Evolutionary conservation across 2,888 invertebrate species (phyloP), one percentile per base, ranked within the genome.

Genomic region (Sminthurinus aureus): DNA sequence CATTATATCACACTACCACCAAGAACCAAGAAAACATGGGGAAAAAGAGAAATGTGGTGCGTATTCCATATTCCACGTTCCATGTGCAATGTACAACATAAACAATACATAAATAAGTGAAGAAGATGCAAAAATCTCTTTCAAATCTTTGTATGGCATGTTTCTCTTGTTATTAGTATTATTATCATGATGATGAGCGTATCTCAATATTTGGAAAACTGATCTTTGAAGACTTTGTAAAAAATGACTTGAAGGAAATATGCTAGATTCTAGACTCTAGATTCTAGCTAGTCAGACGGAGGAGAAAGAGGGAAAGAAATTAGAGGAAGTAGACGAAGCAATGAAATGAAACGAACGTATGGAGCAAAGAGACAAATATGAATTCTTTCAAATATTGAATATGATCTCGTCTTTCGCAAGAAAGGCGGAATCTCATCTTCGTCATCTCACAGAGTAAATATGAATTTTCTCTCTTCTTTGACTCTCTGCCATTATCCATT

Each of bases 371-470:
- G 83, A 83, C 83, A 78, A 83, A 78, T 83, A 83, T 83, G 83
- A 83, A 78, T 83, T 83, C 83, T 78, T 83, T 78, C 78, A 83
- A 78, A 83, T 83, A 78, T 78, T 83, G 58, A 78, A 78, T 77
- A 82, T 67, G 76, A 77, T 76, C 82, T 82, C 82, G 50, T 82
- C 78, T 83, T 82, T 83, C 78, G 71, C 83, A 78, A 83, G 24
- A 79, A 83, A 38, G 83, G 78, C 78, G 78, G 83, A 83, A 83
- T 83, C 83, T 83, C 83, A 78, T 82, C 82, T 82, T 67, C 76
- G 76, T 82, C 82, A 82, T 83, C 78, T 83, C 78, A 1, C 3
- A 38, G 74, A 18, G 81, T 81, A 81, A 81, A 81, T 81, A 81
- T 81, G 81, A 81, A 81, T 76, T 75, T 76, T 69, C 67, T 20